These are phyloP conservation scores for Ictalurus furcatus DNA, from an alignment of 2,113 vertebrate genomes.

Conservation along the genomic window DNA sequence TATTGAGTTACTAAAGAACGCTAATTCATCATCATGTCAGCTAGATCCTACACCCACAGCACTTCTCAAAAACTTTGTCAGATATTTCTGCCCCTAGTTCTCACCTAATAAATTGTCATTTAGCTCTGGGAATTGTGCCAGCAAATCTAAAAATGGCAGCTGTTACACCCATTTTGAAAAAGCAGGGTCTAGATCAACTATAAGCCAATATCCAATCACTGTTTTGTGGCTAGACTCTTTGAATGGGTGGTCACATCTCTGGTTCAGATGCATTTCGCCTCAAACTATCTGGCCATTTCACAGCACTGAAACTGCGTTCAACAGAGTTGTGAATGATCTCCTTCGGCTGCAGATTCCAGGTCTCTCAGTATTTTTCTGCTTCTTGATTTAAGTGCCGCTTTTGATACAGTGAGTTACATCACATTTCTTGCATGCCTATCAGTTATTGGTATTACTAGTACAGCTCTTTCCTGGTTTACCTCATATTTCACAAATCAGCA, in stretches of 20 bases:
- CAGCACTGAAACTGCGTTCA: neutral
- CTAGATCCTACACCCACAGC: neutral
- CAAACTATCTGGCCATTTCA: neutral
- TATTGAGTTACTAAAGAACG: neutral
- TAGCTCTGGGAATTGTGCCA: neutral
- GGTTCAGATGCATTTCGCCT: neutral
- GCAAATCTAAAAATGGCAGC: neutral
- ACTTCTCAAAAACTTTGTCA: neutral
- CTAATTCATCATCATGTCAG: neutral
- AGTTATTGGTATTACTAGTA: neutral
- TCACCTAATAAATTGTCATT: neutral
- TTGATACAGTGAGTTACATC: neutral
- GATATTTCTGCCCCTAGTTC: neutral
- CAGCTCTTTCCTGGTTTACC: neutral
- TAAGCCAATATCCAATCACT: neutral
- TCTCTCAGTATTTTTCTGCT: neutral
- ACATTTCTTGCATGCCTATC: neutral
- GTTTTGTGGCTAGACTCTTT: neutral
- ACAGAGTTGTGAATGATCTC: neutral
- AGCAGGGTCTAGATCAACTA: neutral
- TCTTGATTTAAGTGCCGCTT: neutral
- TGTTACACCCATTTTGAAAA: neutral
- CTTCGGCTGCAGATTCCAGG: neutral
- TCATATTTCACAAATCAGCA: neutral
- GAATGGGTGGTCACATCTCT: neutral